Conservation (phyloP, 2,888 invertebrate genomes). For the Archips crataeganus region DNA sequence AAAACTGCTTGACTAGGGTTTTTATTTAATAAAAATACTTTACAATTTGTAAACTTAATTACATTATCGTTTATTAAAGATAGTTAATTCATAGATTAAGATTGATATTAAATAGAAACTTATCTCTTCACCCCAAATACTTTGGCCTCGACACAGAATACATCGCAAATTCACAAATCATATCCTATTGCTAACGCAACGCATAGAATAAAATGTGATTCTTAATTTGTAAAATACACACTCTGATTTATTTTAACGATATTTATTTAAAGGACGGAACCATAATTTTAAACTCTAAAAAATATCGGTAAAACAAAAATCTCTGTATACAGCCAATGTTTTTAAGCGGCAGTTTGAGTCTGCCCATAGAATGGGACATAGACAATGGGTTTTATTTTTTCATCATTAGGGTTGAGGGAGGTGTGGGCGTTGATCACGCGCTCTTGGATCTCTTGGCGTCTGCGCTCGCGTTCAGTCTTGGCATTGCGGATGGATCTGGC, state of each 20-base stretch:
- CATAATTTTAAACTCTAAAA: conserved; percentile 17
- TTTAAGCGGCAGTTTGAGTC: conserved; percentile 63
- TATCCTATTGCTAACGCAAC: conserved; percentile 29
- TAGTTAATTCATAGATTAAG: conserved; percentile 20
- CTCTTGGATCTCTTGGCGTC: conserved; percentile 89
- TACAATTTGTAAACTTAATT: conserved; percentile 33
- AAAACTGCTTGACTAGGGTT: conserved; percentile 35
- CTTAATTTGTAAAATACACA: conserved; percentile 25
- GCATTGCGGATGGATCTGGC: conserved; percentile 93
- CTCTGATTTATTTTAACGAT: conserved; percentile 36
- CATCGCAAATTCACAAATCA: conserved; percentile 22
- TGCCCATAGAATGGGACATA: conserved; percentile 83
- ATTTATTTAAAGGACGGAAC: conserved; percentile 39
- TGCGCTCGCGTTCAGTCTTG: conserved; percentile 90
- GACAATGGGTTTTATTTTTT: conserved; percentile 73
- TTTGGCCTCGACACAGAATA: conserved; percentile 37
- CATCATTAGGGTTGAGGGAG: conserved; percentile 70
- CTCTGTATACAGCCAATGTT: conserved; percentile 11
- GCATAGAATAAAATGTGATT: conserved; percentile 39
- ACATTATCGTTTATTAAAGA: conserved; percentile 13
- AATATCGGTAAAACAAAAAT: conserved; percentile 39
- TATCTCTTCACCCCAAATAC: conserved; percentile 19
- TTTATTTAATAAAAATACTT: conserved; percentile 43
- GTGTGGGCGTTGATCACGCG: conserved; percentile 83
- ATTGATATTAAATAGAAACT: conserved; percentile 12